Conservation (phyloP, 2,797 vertebrate genomes). For the Toxotes lorentzi region DNA sequence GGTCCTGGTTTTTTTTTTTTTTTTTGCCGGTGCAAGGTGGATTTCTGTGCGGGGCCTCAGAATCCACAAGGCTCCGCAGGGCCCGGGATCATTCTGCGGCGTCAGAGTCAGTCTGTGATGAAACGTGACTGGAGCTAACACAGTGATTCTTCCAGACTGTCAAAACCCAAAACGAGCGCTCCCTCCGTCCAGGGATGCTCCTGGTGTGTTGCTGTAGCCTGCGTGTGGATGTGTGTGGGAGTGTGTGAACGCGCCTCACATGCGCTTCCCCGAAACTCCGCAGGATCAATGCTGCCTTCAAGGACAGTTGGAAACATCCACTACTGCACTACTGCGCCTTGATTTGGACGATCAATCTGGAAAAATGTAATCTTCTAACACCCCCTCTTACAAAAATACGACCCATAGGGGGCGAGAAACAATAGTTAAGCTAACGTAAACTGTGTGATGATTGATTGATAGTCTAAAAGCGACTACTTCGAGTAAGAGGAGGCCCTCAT, state of each 20-base stretch:
- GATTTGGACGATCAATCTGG: background rate
- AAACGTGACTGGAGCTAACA: slow-evolving; percentile 22
- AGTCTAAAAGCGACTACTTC: background rate
- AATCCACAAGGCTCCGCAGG: slow-evolving; percentile 56
- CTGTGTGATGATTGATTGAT: background rate
- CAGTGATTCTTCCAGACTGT: slow-evolving; percentile 29
- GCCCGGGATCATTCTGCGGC: slow-evolving; percentile 68
- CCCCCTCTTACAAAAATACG: background rate
- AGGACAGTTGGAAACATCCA: background rate
- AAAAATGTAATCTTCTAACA: background rate
- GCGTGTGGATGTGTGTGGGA: slow-evolving; percentile 41
- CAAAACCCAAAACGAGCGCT: slow-evolving; percentile 48
- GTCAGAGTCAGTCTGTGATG: slow-evolving; percentile 23
- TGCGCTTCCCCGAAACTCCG: slow-evolving; percentile 81
- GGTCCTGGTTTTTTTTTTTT: too few relatives aligned
- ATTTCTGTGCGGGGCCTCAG: slow-evolving; percentile 66
- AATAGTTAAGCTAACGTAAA: background rate
- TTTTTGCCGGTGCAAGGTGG: slow-evolving; percentile 62
- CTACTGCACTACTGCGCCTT: rapidly evolving
- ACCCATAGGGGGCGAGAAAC: rapidly evolving
- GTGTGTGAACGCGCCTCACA: slow-evolving; percentile 74
- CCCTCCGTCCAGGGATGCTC: slow-evolving; percentile 70
- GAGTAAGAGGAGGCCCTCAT: background rate
- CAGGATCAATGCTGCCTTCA: slow-evolving; percentile 80
- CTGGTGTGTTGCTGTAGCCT: slow-evolving; percentile 49